Evolutionary conservation across 2,888 invertebrate genomes (phyloP), one percentile per base, ranked within the genome.

Genomic region (Gastracanthus pulcherrimus): DNA sequence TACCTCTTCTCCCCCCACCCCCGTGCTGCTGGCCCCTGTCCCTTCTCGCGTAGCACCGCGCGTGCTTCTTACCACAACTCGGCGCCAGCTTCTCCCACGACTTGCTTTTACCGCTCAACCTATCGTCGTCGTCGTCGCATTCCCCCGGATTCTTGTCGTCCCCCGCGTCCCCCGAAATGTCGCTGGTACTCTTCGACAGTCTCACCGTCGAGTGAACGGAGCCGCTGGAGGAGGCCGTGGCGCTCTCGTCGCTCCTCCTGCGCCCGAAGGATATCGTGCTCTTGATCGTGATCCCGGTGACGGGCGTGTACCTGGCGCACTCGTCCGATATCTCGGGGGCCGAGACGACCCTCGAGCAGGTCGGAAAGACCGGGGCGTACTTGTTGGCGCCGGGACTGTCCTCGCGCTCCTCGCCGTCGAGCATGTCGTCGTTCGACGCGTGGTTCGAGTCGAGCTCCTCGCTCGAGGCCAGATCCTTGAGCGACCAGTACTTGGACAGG

Each of bases 401-500:
- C 16, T 31, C 36, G 2, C 48, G 11, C 1, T 64, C 64, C 64
- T 45, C 60, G 3, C 64, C 64, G 67, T 58, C 62, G n/a, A 81
- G 26, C 2, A 51, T 69, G 19, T 82, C 77, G 60, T 80, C 82
- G 72, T 77, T 83, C 11, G 77, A 82, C n/a, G 83, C 75, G 51
- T 79, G 78, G 34, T 82, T 82, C 11, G 84, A 84, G 58, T 81
- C 84, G 1, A 84, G 55, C 13, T 86, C 86, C 1, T 88, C 87
- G 69, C 69, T 86, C 9, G 85, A 85, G 1, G 87, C 85, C 1
- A 89, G 78, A 76, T 89, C 89, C 55, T 89, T 89, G 45, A 89
- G 62, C 0, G 89, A 89, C 89, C 89, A 89, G 78, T 89, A 89
- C 71, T 89, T 89, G n/a, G 89, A 88, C 13, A 89, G 79, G 19